Evolutionary conservation across 2,113 vertebrate genomes (phyloP).

Genomic region (Lycocorax pyrrhopterus): DNA sequence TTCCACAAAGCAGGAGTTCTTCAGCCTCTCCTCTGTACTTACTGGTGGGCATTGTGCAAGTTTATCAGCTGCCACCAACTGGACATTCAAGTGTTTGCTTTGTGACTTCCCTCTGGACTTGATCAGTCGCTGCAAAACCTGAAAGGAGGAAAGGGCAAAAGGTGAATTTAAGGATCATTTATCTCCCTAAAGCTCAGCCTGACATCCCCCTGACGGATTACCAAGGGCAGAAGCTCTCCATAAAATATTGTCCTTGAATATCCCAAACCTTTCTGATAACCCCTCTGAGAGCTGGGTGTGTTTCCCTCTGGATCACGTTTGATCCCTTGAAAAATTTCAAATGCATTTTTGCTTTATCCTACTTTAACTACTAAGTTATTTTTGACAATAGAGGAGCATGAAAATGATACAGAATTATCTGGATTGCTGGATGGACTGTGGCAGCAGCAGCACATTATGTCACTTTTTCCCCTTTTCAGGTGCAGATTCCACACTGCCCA

Average conservation of each 20-base stretch:
- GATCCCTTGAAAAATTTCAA: not conserved
- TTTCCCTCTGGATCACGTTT: not conserved
- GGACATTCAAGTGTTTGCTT: slow-evolving; percentile 98
- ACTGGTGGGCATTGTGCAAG: slow-evolving; percentile 95
- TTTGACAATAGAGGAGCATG: not conserved
- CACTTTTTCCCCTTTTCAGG: not conserved
- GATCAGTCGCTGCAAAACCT: slow-evolving; percentile 96
- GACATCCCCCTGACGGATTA: not conserved
- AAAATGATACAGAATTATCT: not conserved
- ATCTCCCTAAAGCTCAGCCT: not conserved
- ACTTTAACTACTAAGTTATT: not conserved
- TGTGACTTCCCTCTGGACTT: slow-evolving; percentile 98
- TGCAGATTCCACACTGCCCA: not conserved
- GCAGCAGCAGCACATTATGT: not conserved
- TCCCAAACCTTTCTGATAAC: not conserved
- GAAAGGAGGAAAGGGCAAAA: slow-evolving; percentile 28
- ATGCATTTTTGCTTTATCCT: not conserved
- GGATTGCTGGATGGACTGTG: not conserved
- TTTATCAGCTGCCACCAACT: slow-evolving; percentile 96
- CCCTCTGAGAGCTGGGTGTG: not conserved
- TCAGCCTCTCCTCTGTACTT: slow-evolving; percentile 63
- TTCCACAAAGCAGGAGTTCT: not conserved
- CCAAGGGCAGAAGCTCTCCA: not conserved
- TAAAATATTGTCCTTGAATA: not conserved
- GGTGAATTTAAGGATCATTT: not conserved